Base-by-base conservation (phyloP, 2,113 vertebrate genomes). In the Pogonocichla stellata region DNA sequence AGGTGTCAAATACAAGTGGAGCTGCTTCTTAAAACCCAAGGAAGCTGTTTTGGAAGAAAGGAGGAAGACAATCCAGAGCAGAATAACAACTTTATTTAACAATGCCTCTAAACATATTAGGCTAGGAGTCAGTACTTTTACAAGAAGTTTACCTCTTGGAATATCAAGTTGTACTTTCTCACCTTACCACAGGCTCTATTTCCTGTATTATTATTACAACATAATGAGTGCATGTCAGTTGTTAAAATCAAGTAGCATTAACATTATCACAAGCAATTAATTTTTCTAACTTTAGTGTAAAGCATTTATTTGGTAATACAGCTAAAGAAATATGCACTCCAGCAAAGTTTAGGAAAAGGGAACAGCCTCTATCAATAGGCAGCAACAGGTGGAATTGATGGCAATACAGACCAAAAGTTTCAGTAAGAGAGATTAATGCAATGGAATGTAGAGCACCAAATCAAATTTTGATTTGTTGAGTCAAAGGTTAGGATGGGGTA, bases 401-500 rank as follows among this genome's bases (percentile, higher is more conserved):
- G 5, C 29, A 75, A n/a, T 26, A 42, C 1, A 5, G 1, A 60
- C 8, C 2, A 47, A 16, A 83, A 47, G 2, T 47, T 16, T 67
- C 38, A 71, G 1, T 18, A 51, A 38, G 7, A 71, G 17, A 51
- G 5, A 73, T 19, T 1, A 79, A 54, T 15, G 8, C 33, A 86
- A 29, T n/a, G 10, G 5, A 74, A 78, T 10, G 7, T 1, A 51
- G 14, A 31, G n/a, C 48, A 84, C 8, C 40, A 62, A 82, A 31
- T 10, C 61, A 31, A 79, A 90, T 31, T 14, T 67, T 3, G 29
- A 4, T 60, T 20, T 53, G 2, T 18, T 74, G 4, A 10, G 8
- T 43, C 1, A 0, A 54, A 23, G 36, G 8, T 6, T 58, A 17
- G 19, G 17, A 42, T 17, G 17, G 8, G 1, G 3, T 31, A 34